Evolutionary conservation across 2,888 invertebrate species (phyloP), one percentile per base, ranked within the genome.

Genomic region (Cyaniris semiargus): DNA sequence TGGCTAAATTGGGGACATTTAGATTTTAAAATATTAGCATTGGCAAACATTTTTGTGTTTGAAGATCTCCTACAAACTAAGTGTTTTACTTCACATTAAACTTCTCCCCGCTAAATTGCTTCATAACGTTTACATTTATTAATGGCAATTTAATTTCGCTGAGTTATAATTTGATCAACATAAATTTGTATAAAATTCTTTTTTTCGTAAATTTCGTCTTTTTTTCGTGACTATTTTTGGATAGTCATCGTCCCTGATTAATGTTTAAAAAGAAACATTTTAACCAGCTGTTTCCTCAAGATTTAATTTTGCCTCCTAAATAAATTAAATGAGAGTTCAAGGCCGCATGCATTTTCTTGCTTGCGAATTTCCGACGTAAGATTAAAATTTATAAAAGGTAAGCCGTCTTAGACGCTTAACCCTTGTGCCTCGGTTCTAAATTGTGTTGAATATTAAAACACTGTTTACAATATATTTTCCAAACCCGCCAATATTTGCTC

Each of bases 281-380:
- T 13, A 27, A 5, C 66, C 66, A 27, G 15, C 66, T 66, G 66
- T 18, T 66, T 27, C 15, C 66, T 27, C 5, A 66, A 66, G 60
- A 15, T 13, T 66, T n/a, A n/a, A n/a, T 6, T 66, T 27, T 66
- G 5, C 5, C 27, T 66, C 3, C 13, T 18, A 66, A 31, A 27
- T 27, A 66, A 66, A 66, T 66, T 66, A 66, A 66, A 66, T 31
- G 18, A 27, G 31, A 31, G 66, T 66, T 66, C 66, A 66, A 66
- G 66, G 66, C 66, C 66, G 66, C 66, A 66, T 66, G 66, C 66
- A 66, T 66, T 66, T 66, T 66, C 31, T 66, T 21, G 21, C 66
- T 66, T 18, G 66, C 15, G 66, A 66, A 66, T 31, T 66, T 66
- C 27, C 21, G 23, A 60, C 66, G 66, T 31, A 66, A 66, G 66